Conservation (phyloP, 2,113 vertebrate genomes). For the Cavia aperea region DNA sequence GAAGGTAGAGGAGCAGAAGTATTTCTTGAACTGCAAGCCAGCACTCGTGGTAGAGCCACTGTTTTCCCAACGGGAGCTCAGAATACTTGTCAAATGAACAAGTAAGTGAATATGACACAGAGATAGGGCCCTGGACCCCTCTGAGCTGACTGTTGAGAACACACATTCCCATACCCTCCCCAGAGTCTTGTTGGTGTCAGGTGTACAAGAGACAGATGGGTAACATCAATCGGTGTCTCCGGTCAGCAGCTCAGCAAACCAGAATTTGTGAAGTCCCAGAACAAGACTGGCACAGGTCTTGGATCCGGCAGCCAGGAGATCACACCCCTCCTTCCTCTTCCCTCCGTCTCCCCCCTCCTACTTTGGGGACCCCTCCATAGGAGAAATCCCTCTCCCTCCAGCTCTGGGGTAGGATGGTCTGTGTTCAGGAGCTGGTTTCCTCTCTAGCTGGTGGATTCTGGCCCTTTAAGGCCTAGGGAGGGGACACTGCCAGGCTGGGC, state of each 20-base stretch:
- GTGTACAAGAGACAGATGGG: neutral
- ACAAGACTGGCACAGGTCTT: neutral
- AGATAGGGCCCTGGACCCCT: neutral
- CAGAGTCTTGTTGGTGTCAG: no score
- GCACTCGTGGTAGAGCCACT: neutral
- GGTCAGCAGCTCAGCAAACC: neutral
- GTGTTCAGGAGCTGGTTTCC: neutral
- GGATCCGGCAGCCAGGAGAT: neutral
- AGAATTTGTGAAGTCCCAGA: neutral
- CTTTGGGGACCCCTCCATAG: neutral
- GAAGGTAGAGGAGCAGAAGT: no score
- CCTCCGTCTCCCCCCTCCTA: neutral
- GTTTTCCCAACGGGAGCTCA: neutral
- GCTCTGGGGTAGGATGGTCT: neutral
- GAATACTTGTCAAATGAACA: neutral
- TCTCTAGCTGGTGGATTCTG: neutral
- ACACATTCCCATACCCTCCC: neutral
- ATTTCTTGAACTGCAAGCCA: neutral
- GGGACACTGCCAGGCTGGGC: constrained; percentile 51
- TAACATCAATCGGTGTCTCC: neutral
- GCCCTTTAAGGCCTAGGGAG: constrained; percentile 60
- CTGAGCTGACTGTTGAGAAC: neutral
- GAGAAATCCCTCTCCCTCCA: neutral
- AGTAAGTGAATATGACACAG: neutral
- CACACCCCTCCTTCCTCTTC: neutral